Evolutionary conservation across 2,888 invertebrate species (phyloP).

Genomic region (Trisateles emortualis): DNA sequence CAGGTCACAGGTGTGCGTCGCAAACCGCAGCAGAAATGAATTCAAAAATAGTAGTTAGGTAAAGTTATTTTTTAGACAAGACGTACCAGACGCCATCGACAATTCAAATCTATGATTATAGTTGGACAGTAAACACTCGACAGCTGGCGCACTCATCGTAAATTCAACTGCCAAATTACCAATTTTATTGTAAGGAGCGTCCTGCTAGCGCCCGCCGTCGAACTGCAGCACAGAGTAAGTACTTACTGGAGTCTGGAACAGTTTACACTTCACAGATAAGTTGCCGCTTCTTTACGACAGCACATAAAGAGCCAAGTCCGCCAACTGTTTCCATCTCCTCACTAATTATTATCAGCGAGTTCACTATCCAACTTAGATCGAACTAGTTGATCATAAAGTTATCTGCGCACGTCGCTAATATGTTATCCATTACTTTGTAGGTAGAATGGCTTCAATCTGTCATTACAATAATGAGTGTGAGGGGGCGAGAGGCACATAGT

Average conservation of each 20-base stretch:
- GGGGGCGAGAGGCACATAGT: constrained; percentile 24
- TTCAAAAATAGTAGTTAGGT: too few species aligned
- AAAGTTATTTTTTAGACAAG: too few species aligned
- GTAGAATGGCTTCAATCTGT: constrained; percentile 7
- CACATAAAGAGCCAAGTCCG: constrained; percentile 10
- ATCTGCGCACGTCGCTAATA: background rate
- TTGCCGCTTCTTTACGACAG: constrained; percentile 2
- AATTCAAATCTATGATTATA: too few species aligned
- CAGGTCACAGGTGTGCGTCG: too few species aligned
- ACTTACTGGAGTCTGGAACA: background rate
- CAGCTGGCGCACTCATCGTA: background rate
- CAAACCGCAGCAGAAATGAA: too few species aligned
- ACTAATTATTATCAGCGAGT: constrained; percentile 27
- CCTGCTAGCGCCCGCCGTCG: background rate
- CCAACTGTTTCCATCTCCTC: constrained; percentile 24
- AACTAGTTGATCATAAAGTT: constrained; percentile 15
- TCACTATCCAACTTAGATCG: constrained; percentile 26
- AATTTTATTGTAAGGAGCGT: background rate
- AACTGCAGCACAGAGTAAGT: background rate
- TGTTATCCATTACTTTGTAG: constrained; percentile 10
- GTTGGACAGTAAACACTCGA: background rate
- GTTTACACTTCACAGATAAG: background rate
- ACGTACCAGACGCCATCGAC: too few species aligned
- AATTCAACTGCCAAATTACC: background rate
- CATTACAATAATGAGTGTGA: constrained; percentile 23